phyloP scores from a whole-genome alignment of 2,888 invertebrate genomes.

The Cosmopolites sordidus region DNA sequence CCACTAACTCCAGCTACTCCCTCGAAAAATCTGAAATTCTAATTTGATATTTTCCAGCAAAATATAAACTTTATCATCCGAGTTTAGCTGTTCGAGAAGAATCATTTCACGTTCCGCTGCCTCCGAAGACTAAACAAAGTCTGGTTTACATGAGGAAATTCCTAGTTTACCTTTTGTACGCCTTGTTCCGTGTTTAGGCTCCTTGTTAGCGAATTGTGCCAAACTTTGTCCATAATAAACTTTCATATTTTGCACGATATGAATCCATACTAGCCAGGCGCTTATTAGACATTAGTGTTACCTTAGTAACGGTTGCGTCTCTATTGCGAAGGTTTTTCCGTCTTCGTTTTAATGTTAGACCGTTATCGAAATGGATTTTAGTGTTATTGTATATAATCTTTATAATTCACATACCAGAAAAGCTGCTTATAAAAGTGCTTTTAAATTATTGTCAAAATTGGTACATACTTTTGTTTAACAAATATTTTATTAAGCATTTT shows the following conservation, averaged over 20 bases:
- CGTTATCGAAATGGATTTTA: too few species aligned
- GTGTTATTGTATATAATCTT: too few species aligned
- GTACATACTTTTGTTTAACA: too few species aligned
- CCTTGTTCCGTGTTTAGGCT: background rate
- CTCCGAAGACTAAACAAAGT: slow-evolving; percentile 1
- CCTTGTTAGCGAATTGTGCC: background rate
- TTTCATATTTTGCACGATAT: slow-evolving; percentile 2
- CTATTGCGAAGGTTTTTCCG: too few species aligned
- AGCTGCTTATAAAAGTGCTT: too few species aligned
- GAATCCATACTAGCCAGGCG: background rate
- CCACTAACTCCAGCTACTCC: too few species aligned
- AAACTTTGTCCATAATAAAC: background rate
- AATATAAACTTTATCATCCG: background rate
- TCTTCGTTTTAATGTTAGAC: too few species aligned
- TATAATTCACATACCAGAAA: too few species aligned
- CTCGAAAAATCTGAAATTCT: background rate
- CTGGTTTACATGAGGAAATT: slow-evolving; percentile 1
- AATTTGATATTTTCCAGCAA: background rate
- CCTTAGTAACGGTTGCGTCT: background rate
- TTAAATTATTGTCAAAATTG: too few species aligned
- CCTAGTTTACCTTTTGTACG: background rate
- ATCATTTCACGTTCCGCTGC: background rate
- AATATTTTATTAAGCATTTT: too few species aligned
- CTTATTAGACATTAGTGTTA: slow-evolving; percentile 1
- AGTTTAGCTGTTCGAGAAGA: background rate